A percentile compares a stretch with the other conserved stretches of the same genome.
These are phyloP conservation scores for Drosophila lacicola DNA, from an alignment of 2,888 invertebrate genomes.

Conservation along the genomic window DNA sequence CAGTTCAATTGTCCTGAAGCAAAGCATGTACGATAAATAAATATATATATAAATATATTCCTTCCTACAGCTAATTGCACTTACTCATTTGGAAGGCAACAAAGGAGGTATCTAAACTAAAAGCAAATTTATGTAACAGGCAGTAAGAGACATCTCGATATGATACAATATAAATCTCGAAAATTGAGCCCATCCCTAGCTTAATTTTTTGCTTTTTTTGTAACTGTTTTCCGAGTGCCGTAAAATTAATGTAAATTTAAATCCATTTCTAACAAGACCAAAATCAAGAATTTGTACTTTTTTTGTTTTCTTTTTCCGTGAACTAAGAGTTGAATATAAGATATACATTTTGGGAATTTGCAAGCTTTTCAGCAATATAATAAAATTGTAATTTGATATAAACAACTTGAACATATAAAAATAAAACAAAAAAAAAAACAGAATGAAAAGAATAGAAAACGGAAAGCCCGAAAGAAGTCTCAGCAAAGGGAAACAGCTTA, in stretches of 20 bases:
- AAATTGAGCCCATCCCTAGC: neutral
- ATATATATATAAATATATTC: neutral
- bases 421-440: slow-evolving; percentile 16
- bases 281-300: neutral
- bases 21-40: neutral
- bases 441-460: slow-evolving; percentile 20
- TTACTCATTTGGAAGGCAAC: no score
- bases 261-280: neutral
- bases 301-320: slow-evolving; percentile 7
- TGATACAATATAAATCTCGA: no score
- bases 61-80: slow-evolving; percentile 14
- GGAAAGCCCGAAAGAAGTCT: slow-evolving; percentile 19
- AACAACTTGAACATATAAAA: slow-evolving; percentile 58
- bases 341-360: slow-evolving; percentile 49
- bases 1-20: slow-evolving; percentile 6
- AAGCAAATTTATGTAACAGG: no score
- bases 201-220: neutral
- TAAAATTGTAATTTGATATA: slow-evolving; percentile 76
- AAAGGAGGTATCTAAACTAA: no score
- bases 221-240: slow-evolving; percentile 10
- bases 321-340: slow-evolving; percentile 53
- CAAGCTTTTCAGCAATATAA: slow-evolving; percentile 58
- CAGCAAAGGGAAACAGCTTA: slow-evolving; percentile 47
- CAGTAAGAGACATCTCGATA: no score
- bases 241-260: neutral